phyloP scores from a whole-genome alignment of 2,888 invertebrate species.

The Drymonia ruficornis region DNA sequence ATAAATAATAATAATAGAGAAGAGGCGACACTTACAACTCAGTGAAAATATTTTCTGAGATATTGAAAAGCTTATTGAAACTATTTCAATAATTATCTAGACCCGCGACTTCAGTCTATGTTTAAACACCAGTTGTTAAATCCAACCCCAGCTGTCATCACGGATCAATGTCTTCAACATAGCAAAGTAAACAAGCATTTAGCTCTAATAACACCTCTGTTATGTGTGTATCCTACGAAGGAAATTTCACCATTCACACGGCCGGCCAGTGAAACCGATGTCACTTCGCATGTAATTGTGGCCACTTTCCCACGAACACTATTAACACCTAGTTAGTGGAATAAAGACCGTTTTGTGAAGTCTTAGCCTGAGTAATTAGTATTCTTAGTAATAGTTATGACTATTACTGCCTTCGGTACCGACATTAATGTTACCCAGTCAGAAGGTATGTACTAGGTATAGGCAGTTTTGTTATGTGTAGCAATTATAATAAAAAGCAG shows the following conservation, averaged over 20 bases:
- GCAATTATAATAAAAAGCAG: no score
- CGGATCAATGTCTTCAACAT: neutral
- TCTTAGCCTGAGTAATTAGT: constrained; percentile 6
- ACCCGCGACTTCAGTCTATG: no score
- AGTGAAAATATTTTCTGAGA: no score
- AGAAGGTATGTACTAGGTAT: no score
- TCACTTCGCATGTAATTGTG: constrained; percentile 50
- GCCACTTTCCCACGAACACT: constrained; percentile 60
- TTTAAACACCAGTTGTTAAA: neutral
- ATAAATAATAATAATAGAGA: no score
- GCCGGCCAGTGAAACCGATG: constrained; percentile 51
- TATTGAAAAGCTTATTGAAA: no score
- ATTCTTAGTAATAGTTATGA: constrained; percentile 6
- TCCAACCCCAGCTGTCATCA: neutral
- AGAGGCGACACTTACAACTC: no score
- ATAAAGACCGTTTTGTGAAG: constrained; percentile 14
- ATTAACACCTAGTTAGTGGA: constrained; percentile 37
- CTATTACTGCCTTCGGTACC: neutral
- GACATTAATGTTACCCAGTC: no score
- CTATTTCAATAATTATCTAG: no score
- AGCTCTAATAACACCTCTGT: neutral
- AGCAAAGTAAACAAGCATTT: neutral
- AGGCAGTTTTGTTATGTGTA: no score
- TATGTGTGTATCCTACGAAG: neutral
- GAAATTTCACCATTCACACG: constrained; percentile 49